Conservation (phyloP, 2,888 invertebrate genomes). For the Nomada fabriciana region DNA sequence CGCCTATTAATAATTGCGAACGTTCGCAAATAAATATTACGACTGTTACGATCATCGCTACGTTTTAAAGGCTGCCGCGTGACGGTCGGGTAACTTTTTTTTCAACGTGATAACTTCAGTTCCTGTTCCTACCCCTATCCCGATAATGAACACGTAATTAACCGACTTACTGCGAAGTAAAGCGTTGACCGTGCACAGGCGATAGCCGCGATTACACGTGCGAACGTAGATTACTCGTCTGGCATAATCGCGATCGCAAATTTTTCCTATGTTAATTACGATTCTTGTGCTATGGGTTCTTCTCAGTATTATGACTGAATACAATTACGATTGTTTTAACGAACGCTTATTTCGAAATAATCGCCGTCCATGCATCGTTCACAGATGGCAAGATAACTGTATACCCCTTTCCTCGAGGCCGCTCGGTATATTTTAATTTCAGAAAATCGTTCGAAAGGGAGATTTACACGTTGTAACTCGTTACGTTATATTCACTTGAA, state of each 20-base stretch:
- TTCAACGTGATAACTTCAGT: slow-evolving; percentile 38
- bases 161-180: slow-evolving; percentile 29
- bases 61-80: slow-evolving; percentile 15
- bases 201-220: slow-evolving; percentile 30
- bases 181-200: slow-evolving; percentile 12
- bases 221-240: slow-evolving; percentile 21
- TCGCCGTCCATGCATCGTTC: not conserved
- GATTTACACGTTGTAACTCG: no score
- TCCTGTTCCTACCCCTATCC: slow-evolving; percentile 43
- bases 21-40: not conserved
- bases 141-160: slow-evolving; percentile 53
- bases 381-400: not conserved
- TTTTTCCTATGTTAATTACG: slow-evolving; percentile 28
- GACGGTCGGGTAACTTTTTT: slow-evolving; percentile 22
- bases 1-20: not conserved
- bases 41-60: slow-evolving; percentile 4
- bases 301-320: not conserved
- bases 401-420: no score
- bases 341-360: not conserved
- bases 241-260: slow-evolving; percentile 17
- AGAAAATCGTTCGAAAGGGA: no score
- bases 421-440: no score
- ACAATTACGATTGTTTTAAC: not conserved
- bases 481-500: no score
- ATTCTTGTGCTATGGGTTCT: not conserved